Percentiles rank a stretch among this genome's conserved stretches.
Conservation (phyloP, 2,797 vertebrate species). For the Argyrosomus regius region DNA sequence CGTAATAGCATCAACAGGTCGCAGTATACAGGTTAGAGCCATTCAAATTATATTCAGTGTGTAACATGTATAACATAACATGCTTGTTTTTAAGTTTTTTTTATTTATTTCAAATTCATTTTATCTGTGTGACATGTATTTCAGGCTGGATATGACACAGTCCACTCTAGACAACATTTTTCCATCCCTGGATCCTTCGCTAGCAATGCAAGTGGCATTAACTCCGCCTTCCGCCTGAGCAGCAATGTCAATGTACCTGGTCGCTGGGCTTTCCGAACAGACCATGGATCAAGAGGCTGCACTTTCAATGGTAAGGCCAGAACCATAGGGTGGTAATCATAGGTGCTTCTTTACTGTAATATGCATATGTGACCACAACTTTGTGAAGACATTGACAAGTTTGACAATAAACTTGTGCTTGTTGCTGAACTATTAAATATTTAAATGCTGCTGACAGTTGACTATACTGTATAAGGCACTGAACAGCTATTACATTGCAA, state of each 20-base stretch:
- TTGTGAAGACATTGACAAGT: too few species aligned
- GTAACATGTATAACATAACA: background rate
- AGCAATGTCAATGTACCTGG: conserved; percentile 75
- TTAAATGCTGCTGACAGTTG: too few species aligned
- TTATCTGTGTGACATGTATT: conserved; percentile 8
- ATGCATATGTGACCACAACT: too few species aligned
- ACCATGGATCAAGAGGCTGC: conserved; percentile 61
- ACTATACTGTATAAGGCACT: too few species aligned
- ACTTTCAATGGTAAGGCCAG: conserved; percentile 62
- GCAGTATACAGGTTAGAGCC: conserved; percentile 56
- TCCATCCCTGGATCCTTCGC: conserved; percentile 64
- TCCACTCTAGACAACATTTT: conserved; percentile 50
- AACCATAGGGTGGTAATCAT: background rate
- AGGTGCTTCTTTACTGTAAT: too few species aligned
- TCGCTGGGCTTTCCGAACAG: conserved; percentile 75
- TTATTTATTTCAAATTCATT: too few species aligned
- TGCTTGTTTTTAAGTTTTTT: background rate
- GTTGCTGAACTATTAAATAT: too few species aligned
- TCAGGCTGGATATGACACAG: conserved; percentile 81
- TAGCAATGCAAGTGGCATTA: fast-evolving
- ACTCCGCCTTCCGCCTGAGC: conserved; percentile 30
- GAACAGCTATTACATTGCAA: too few species aligned
- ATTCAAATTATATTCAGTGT: background rate
- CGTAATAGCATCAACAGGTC: background rate
- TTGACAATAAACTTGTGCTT: too few species aligned